Percentiles rank a stretch among this genome's conserved stretches.
Conservation (phyloP, 2,113 vertebrate genomes). For the Proterorhinus semilunaris region DNA sequence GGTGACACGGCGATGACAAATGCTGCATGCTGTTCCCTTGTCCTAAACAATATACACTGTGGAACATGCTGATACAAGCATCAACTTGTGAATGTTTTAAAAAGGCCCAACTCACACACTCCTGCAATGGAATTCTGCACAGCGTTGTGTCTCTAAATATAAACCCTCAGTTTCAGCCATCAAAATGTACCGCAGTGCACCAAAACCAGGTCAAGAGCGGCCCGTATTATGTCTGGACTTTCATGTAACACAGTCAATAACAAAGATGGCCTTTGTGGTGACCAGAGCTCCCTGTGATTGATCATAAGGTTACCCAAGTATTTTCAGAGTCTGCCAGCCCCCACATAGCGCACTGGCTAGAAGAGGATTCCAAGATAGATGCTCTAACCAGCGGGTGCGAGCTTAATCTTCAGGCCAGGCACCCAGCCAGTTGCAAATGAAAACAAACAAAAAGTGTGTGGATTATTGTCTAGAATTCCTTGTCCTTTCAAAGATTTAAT, state of each 20-base stretch:
- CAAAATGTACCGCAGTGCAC: slow-evolving; percentile 37
- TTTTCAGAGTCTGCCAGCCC: slow-evolving; percentile 43
- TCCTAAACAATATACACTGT: slow-evolving; percentile 46
- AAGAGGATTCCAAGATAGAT: slow-evolving; percentile 41
- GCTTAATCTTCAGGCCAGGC: too few species aligned
- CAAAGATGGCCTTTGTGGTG: slow-evolving; percentile 32
- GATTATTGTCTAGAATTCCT: too few species aligned
- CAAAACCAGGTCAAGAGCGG: slow-evolving; percentile 54
- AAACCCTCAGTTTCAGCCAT: slow-evolving; percentile 45
- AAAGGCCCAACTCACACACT: slow-evolving; percentile 24
- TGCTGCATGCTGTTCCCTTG: slow-evolving; percentile 40
- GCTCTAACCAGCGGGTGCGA: slow-evolving; percentile 13
- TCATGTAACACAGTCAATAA: slow-evolving; percentile 56
- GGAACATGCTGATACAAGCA: slow-evolving; percentile 56
- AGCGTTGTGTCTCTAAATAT: slow-evolving; percentile 47
- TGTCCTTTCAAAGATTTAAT: too few species aligned
- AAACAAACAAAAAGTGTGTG: too few species aligned
- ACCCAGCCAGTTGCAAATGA: too few species aligned
- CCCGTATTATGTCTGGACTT: slow-evolving; percentile 45
- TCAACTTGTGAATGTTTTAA: slow-evolving; percentile 44
- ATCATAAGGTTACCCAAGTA: slow-evolving; percentile 40
- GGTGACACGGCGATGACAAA: slow-evolving; percentile 57
- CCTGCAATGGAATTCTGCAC: slow-evolving; percentile 10
- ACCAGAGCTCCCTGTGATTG: slow-evolving; percentile 38
- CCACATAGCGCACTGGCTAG: slow-evolving; percentile 7